Percentiles rank a stretch among this genome's conserved stretches.
Evolutionary conservation across 2,113 vertebrate species (phyloP).

Genomic region (Fukomys damarensis): DNA sequence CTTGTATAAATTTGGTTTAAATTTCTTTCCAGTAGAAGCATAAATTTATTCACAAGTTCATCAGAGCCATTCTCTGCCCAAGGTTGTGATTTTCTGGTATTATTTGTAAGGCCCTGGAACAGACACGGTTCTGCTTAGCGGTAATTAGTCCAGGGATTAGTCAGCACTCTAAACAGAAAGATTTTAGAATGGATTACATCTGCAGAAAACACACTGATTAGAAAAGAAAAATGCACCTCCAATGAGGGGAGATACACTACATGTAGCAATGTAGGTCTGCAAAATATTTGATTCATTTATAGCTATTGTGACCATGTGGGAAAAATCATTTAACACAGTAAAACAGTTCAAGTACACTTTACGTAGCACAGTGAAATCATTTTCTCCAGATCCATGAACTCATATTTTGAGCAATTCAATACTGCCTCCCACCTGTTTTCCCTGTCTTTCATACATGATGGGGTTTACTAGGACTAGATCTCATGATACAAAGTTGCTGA

Average conservation of each 20-base stretch:
- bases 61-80: background rate
- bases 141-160: background rate
- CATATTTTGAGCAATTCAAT: background rate
- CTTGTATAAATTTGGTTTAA: background rate
- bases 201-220: background rate
- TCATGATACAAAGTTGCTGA: background rate
- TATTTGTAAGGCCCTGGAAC: background rate
- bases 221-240: background rate
- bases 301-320: background rate
- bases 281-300: background rate
- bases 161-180: background rate
- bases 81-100: background rate
- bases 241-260: accelerated
- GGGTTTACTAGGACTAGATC: background rate
- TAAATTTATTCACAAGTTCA: background rate
- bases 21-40: background rate
- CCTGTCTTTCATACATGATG: background rate
- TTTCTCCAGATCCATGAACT: background rate
- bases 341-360: background rate
- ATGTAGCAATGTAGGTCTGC: background rate
- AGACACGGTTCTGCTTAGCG: background rate
- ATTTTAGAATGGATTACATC: background rate
- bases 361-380: background rate
- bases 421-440: background rate
- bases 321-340: background rate